phyloP scores from a whole-genome alignment of 2,113 vertebrate species.

The Notarius lentiginosus region DNA sequence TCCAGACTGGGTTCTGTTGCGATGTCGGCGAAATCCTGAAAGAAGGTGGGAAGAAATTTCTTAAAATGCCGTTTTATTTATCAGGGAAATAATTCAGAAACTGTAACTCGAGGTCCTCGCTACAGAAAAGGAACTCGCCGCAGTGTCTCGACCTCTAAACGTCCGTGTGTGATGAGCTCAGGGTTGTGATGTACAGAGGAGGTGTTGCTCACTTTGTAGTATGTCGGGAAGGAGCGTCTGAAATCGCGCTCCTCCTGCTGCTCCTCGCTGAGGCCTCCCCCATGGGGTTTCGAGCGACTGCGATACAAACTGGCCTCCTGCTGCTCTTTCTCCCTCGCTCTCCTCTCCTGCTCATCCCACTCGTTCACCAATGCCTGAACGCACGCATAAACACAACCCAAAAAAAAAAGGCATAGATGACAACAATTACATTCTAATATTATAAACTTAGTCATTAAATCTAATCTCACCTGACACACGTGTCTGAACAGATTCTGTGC shows the following conservation, averaged over 20 bases:
- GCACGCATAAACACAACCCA: background rate
- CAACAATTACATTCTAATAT: background rate
- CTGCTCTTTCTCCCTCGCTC: constrained; percentile 75
- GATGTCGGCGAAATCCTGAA: constrained; percentile 92
- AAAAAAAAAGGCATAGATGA: background rate
- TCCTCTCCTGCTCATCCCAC: constrained; percentile 90
- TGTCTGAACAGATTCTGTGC: constrained; percentile 85
- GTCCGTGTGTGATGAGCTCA: background rate
- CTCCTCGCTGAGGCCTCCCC: constrained; percentile 76
- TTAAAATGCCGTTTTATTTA: too few species aligned
- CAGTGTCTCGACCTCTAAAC: background rate
- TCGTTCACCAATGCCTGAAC: constrained; percentile 78
- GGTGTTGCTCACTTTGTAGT: constrained; percentile 74
- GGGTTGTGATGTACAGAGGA: background rate
- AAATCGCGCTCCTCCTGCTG: constrained; percentile 90
- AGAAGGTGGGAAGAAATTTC: background rate
- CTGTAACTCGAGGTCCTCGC: background rate
- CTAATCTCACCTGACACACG: constrained; percentile 82
- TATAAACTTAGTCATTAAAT: background rate
- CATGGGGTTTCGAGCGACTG: constrained; percentile 75
- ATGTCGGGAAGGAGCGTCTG: constrained; percentile 80
- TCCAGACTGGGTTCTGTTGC: constrained; percentile 78
- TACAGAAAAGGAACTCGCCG: background rate
- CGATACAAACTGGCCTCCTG: constrained; percentile 82
- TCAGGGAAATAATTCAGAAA: background rate